Evolutionary conservation across 2,797 vertebrate species (phyloP).

Genomic region (Acipenser ruthenus): DNA sequence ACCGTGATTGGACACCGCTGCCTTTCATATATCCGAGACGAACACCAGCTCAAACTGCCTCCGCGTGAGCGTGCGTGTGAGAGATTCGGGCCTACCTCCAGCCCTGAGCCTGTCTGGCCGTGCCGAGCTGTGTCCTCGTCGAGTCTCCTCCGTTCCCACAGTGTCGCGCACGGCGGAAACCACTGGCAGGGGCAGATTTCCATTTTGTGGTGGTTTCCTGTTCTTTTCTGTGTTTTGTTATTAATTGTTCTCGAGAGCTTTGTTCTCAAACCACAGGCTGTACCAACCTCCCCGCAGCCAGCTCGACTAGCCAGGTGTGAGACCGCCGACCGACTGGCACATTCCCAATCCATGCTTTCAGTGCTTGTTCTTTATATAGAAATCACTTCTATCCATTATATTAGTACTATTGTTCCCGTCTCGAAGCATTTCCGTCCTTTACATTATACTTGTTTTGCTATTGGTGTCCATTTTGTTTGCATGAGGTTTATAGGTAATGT

Average conservation of each 20-base stretch:
- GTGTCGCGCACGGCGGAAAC: constrained; percentile 16
- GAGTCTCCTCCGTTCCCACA: constrained; percentile 16
- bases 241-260: constrained; percentile 1
- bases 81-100: not conserved
- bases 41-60: too few species aligned
- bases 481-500: constrained; percentile 14
- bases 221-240: not conserved
- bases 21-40: too few species aligned
- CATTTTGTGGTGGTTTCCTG: constrained; percentile 28
- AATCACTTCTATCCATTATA: not conserved
- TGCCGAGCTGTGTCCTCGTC: not conserved
- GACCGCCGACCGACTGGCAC: constrained; percentile 3
- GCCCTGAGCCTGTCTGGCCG: not conserved
- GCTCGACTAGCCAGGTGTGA: constrained; percentile 29
- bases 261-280: not conserved
- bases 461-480: not conserved
- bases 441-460: too few species aligned
- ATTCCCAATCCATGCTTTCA: not conserved
- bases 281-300: constrained; percentile 37
- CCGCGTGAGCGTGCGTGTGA: too few species aligned
- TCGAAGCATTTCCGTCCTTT: not conserved
- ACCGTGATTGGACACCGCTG: too few species aligned
- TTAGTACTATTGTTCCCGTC: constrained; percentile 3
- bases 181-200: not conserved
- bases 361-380: constrained; percentile 8